These are phyloP conservation scores for Scomber scombrus DNA, from an alignment of 2,113 vertebrate species.

Conservation along the genomic window DNA sequence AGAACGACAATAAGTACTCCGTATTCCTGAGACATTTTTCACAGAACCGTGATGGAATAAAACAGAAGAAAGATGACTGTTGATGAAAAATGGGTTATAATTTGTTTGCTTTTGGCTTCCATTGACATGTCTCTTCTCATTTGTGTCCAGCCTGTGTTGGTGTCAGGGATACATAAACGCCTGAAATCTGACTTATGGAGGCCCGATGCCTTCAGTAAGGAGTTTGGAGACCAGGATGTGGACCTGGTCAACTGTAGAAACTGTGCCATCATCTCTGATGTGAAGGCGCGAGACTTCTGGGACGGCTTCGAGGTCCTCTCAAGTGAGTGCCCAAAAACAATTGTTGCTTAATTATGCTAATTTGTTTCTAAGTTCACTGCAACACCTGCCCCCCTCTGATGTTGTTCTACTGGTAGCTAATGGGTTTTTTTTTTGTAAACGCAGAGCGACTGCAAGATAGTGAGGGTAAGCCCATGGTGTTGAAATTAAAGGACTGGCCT, in stretches of 20 bases:
- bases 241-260: conserved; percentile 99
- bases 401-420: not conserved
- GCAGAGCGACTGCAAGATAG: conserved; percentile 92
- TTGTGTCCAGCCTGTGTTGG: conserved; percentile 92
- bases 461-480: conserved; percentile 96
- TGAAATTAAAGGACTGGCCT: conserved; percentile 99
- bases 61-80: not conserved
- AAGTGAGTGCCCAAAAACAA: conserved; percentile 85
- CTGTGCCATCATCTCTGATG: conserved; percentile 98
- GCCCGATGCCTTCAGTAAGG: conserved; percentile 95
- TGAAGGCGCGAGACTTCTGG: conserved; percentile 99
- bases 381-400: not conserved
- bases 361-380: not conserved
- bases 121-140: not conserved
- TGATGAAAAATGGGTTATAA: not conserved
- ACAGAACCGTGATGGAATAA: not conserved
- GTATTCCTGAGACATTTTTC: not conserved
- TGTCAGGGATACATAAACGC: conserved; percentile 96
- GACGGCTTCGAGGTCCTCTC: conserved; percentile 97
- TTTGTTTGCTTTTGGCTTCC: not conserved
- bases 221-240: conserved; percentile 99
- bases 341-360: not conserved
- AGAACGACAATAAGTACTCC: conserved; percentile 25
- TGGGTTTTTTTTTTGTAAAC: conserved; percentile 40
- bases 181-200: conserved; percentile 93